Evolutionary conservation across 2,113 vertebrate genomes (phyloP), one percentile per base, ranked within the genome.

Genomic region (Danionella cerebrum): DNA sequence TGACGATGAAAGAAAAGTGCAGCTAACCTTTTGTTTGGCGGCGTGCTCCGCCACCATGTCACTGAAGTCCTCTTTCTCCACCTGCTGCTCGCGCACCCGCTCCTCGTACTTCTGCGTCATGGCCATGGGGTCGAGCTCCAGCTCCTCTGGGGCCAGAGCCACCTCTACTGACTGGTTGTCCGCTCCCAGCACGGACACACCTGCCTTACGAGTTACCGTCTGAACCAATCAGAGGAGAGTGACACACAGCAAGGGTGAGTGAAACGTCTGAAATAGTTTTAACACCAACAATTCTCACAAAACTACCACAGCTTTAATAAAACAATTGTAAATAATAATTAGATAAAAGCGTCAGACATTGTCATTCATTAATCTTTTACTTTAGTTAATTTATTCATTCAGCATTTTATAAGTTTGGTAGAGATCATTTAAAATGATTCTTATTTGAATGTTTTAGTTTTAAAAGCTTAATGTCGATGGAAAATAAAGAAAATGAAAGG

Each of bases 11-110:
- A 71, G 33, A 57, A 19, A 27, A 6, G n/a, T n/a, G n/a, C n/a
- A 18, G 22, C 27, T 8, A 55, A 96, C 94, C 91, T 96, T 96
- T 83, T 96, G 94, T 66, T 96, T 96, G 73, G 94, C 94, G 0
- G 93, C 94, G 1, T 96, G 94, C 53, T 96, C 94, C 0, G 94
- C 94, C 86, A 96, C 94, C 93, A 96, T 96, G 88, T 96, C 94
- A 4, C 94, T 96, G 79, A 96, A 96, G 80, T 95, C 92, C 74
- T 94, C 92, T 57, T 95, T 95, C 84, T 95, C 92, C 79, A 95
- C 92, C 83, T 95, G 92, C 84, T 95, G 93, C 76, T 94, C 91
- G 6, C 94, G 71, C 27, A 96, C 92, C 1, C 92, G 91, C 75
- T 94, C 93, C 81, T 95, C 93, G 12, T 94, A 94, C 81, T 94